Evolutionary conservation across 2,113 vertebrate genomes (phyloP).

Genomic region (Anolis carolinensis): DNA sequence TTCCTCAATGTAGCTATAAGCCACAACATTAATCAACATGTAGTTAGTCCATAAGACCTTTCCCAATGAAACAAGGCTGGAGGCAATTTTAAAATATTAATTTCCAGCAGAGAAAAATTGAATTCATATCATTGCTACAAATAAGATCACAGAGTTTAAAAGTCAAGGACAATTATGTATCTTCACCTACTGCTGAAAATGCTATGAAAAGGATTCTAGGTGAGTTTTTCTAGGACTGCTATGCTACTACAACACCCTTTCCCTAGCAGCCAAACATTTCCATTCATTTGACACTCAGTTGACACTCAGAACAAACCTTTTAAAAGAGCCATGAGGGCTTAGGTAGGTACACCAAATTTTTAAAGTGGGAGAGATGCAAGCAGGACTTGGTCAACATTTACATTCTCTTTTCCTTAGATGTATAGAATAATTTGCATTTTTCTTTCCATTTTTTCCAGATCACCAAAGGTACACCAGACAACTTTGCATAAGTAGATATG

Average conservation of each 20-base stretch:
- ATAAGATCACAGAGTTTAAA: neutral
- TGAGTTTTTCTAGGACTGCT: neutral
- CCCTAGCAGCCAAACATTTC: neutral
- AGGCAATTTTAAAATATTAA: neutral
- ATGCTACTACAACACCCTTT: neutral
- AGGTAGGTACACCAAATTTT: fast-evolving
- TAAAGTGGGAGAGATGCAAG: neutral
- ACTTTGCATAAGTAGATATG: slow-evolving; percentile 49
- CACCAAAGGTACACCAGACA: slow-evolving; percentile 36
- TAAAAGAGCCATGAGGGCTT: neutral
- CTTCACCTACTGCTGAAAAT: neutral
- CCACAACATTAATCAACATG: neutral
- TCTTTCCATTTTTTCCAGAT: neutral
- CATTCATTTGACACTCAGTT: neutral
- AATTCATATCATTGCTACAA: neutral
- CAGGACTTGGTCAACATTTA: neutral
- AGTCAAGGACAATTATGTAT: neutral
- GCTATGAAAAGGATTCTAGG: neutral
- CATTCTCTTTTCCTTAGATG: neutral
- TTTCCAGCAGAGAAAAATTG: neutral
- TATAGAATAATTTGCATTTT: too few relatives aligned
- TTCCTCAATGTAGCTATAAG: neutral
- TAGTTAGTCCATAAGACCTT: neutral
- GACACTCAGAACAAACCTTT: neutral
- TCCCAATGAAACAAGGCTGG: neutral